Evolutionary conservation across 2,797 vertebrate genomes (phyloP), one percentile per base, ranked within the genome.

Genomic region (Gymnoscopelus microlampas): DNA sequence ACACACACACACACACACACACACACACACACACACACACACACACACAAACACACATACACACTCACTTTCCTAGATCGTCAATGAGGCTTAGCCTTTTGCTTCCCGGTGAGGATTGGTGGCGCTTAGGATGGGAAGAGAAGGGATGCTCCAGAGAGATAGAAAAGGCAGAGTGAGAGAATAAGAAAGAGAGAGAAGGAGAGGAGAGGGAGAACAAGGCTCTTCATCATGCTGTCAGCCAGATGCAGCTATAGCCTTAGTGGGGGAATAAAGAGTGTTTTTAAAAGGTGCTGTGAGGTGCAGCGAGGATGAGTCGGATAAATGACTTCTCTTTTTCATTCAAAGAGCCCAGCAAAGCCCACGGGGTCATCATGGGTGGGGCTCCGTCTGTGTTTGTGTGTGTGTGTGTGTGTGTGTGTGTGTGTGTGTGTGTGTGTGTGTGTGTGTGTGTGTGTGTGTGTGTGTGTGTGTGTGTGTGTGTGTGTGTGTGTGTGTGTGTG

Each of bases 281-380:
- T 86, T 86, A 88, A 88, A 87, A 87, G 83, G 81, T 87, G 82
- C 84, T 84, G 66, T 55, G 60, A 89, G 87, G 83, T 82, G 73
- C 78, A 71, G 74, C 62, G 48, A 85, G 79, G 86, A 90, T 83
- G 90, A 92, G 86, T 86, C 80, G 85, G 92, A 94, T 93, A 92
- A 95, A 94, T 91, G 80, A 92, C 85, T 85, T 86, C 85, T 89
- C 80, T 89, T 91, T 93, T 93, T 93, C 81, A 91, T 87, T 88
- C 82, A 86, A 88, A 91, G 90, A 86, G 82, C 87, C 76, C 75
- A n/a, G 79, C 10, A 78, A 85, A 81, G 70, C 81, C 80, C 77
- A 79, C 75, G 53, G 83, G 84, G 84, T 82, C 78, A 80, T 15
- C 2, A 65, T 65, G 6, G 71, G 77, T 66, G 66, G 62, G 55